Conservation (phyloP, 2,888 invertebrate genomes). For the Ectemnius lituratus region DNA sequence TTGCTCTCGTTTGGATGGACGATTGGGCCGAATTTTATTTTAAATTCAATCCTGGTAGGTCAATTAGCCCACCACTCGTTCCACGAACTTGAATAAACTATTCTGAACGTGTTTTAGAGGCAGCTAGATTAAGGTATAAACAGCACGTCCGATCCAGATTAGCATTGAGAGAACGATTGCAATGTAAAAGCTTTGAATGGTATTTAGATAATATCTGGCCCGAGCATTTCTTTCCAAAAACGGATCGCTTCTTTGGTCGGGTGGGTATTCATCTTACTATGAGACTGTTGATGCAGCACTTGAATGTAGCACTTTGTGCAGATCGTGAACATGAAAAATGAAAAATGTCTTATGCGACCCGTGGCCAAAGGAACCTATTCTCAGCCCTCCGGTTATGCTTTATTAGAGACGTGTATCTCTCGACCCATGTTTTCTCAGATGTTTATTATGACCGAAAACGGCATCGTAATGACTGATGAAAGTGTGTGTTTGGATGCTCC, state of each 20-base stretch:
- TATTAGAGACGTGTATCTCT: constrained; percentile 82
- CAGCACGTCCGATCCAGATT: constrained; percentile 83
- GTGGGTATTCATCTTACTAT: constrained; percentile 71
- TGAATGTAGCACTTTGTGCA: constrained; percentile 58
- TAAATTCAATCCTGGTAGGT: constrained; percentile 86
- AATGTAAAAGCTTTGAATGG: constrained; percentile 95
- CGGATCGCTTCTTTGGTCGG: constrained; percentile 93
- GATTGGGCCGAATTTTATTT: constrained; percentile 96
- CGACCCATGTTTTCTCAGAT: constrained; percentile 83
- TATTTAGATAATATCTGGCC: constrained; percentile 97
- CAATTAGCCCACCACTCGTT: background rate
- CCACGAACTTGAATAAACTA: background rate
- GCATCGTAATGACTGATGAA: constrained; percentile 91
- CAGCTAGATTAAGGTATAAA: constrained; percentile 81
- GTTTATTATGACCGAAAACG: constrained; percentile 85
- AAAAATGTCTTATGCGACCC: constrained; percentile 83
- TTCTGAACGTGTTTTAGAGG: constrained; percentile 76
- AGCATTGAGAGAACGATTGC: constrained; percentile 84
- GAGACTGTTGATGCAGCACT: background rate
- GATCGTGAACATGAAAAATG: constrained; percentile 80
- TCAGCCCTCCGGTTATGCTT: constrained; percentile 86
- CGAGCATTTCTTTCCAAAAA: constrained; percentile 95
- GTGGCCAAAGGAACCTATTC: constrained; percentile 81
- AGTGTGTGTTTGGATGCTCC: constrained; percentile 90
- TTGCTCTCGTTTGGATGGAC: constrained; percentile 98